A percentile compares a stretch with the other conserved stretches of the same genome.
phyloP scores from a whole-genome alignment of 2,888 invertebrate species.

The Sesamia inferens region DNA sequence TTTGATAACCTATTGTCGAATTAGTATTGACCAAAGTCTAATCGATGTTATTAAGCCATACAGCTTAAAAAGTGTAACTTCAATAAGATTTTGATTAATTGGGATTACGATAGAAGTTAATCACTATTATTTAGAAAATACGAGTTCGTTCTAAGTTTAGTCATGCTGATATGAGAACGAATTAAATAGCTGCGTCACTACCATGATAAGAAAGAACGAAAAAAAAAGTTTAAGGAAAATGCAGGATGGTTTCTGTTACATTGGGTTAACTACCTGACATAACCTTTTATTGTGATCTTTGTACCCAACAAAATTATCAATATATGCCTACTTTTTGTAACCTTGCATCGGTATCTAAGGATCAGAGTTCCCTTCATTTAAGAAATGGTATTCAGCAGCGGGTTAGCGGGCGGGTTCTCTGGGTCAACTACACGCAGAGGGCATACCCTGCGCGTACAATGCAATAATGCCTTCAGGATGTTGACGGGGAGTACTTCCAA shows the following conservation, averaged over 20 bases:
- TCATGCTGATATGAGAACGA: slow-evolving; percentile 1
- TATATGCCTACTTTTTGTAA: background rate
- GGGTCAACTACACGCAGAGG: too few relatives aligned
- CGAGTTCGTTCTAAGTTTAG: background rate
- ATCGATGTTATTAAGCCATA: slow-evolving; percentile 6
- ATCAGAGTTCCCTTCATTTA: background rate
- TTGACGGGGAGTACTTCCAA: too few relatives aligned
- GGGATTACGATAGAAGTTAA: slow-evolving; percentile 8
- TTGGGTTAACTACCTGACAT: slow-evolving; percentile 25
- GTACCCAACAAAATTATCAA: slow-evolving; percentile 35
- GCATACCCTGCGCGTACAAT: too few relatives aligned
- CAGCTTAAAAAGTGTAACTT: slow-evolving; percentile 16
- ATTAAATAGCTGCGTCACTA: background rate
- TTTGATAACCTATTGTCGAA: background rate
- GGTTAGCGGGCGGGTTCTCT: too few relatives aligned
- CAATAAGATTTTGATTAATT: slow-evolving; percentile 15
- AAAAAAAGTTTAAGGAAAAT: slow-evolving; percentile 31
- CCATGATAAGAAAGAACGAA: slow-evolving; percentile 15
- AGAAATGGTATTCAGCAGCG: background rate
- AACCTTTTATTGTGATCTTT: slow-evolving; percentile 23
- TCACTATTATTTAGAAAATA: slow-evolving; percentile 7
- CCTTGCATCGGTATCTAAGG: background rate
- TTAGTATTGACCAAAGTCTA: slow-evolving; percentile 11
- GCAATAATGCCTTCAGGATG: too few relatives aligned
- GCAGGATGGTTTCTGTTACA: background rate